Base-by-base conservation (phyloP, 2,888 invertebrate genomes). In the Vannuccia rotundouncinata region DNA sequence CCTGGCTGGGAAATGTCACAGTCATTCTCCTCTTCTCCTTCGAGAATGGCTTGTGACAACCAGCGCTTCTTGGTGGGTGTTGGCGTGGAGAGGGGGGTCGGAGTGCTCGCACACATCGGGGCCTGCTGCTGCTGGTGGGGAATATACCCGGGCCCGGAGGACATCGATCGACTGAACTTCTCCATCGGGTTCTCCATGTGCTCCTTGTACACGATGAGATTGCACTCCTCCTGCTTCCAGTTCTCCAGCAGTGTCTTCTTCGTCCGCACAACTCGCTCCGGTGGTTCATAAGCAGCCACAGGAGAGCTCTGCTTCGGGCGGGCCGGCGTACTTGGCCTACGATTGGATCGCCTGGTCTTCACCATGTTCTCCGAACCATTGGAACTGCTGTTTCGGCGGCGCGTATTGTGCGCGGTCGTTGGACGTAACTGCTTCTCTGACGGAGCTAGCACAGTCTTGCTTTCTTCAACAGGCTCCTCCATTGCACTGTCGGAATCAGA, bases 151-250 rank as follows among this genome's bases (percentile, higher is more conserved):
- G 66, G 25, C 5, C 45, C 5, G 17, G 5, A 13, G 5, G 45
- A 45, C 5, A 66, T 22, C 22, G 66, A 66, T 60, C 78, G 28
- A 66, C 78, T 78, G 28, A 78, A 78, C 22, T 78, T 78, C 27
- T 78, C 78, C 78, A 78, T 78, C 13, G 78, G 78, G 29, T 78
- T 78, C 10, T 59, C 59, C 29, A 60, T 29, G 2, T 78, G 78
- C 29, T 30, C 27, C 59, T 78, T 78, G 25, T 78, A 78, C 17
- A 78, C 78, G 17, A 78, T 78, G 25, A 78, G 29, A n/a, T 60
- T 60, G 22, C 78, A 78, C 31, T 78, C 60, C 25, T 78, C 78
- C 2, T 78, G 66, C 25, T 66, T 66, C 66, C 66, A 66, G 22
- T 66, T 22, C 22, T 66, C 66, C 25, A 66, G 22, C 22, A 66